These are phyloP conservation scores for Trichogramma dendrolimi DNA, from an alignment of 2,888 invertebrate species.

Conservation along the genomic window DNA sequence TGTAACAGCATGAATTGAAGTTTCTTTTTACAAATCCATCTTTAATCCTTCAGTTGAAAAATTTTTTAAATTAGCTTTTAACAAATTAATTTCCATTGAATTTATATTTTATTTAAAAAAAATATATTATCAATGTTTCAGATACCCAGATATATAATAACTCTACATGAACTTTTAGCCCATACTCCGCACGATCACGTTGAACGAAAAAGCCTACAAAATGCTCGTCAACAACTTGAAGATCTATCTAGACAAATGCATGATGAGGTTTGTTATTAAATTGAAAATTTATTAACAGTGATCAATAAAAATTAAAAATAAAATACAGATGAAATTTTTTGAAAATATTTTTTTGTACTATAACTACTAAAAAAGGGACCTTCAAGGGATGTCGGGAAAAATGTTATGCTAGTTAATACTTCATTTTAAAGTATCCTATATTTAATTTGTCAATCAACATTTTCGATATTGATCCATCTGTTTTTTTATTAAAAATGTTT, in stretches of 20 bases:
- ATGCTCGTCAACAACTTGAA: constrained; percentile 81
- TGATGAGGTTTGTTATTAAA: constrained; percentile 62
- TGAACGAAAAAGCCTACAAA: constrained; percentile 82
- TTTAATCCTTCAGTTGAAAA: no score
- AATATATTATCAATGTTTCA: constrained; percentile 45
- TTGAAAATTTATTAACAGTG: background rate
- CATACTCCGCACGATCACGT: constrained; percentile 94
- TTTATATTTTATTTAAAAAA: background rate
- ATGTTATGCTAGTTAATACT: no score
- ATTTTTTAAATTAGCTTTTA: no score
- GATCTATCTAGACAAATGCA: constrained; percentile 83
- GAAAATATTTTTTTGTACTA: background rate
- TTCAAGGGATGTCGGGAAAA: no score
- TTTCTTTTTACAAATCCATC: no score
- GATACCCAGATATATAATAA: constrained; percentile 90
- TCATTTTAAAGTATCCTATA: no score
- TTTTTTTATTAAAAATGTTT: background rate
- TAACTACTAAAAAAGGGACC: background rate
- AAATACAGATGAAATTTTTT: background rate
- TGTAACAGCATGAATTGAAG: no score
- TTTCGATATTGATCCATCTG: background rate
- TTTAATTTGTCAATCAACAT: no score
- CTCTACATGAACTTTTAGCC: constrained; percentile 82
- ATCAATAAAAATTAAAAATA: background rate
- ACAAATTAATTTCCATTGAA: no score